Percentiles rank a stretch among this genome's conserved stretches.
phyloP scores from a whole-genome alignment of 2,113 vertebrate species.

The Aleadryas rufinucha region DNA sequence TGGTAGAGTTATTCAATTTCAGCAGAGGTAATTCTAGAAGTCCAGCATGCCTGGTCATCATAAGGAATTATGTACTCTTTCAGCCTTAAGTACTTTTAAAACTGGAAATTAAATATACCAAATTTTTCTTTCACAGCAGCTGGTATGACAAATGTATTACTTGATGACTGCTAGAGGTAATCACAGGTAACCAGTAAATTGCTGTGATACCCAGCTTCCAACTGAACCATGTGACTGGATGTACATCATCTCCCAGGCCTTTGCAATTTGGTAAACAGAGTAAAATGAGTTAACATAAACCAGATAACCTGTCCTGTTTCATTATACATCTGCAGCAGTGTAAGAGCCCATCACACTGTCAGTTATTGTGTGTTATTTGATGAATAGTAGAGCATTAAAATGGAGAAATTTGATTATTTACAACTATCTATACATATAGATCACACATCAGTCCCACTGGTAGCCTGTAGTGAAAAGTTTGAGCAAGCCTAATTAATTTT shows the following conservation, averaged over 20 bases:
- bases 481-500: neutral
- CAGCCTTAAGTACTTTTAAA: neutral
- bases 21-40: neutral
- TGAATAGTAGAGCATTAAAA: neutral
- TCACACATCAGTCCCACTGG: neutral
- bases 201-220: neutral
- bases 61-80: neutral
- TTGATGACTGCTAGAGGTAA: neutral
- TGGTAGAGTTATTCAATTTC: neutral
- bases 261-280: neutral
- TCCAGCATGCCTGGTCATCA: neutral
- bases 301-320: neutral
- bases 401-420: neutral
- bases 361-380: neutral
- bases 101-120: neutral
- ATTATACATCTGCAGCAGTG: neutral
- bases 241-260: neutral
- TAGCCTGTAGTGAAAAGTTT: neutral
- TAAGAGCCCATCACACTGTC: neutral
- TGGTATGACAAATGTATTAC: neutral
- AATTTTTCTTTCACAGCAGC: neutral
- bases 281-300: neutral
- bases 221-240: neutral
- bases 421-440: neutral
- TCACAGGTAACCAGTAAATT: neutral